phyloP scores from a whole-genome alignment of 2,888 invertebrate genomes.

The Athalia rosae region DNA sequence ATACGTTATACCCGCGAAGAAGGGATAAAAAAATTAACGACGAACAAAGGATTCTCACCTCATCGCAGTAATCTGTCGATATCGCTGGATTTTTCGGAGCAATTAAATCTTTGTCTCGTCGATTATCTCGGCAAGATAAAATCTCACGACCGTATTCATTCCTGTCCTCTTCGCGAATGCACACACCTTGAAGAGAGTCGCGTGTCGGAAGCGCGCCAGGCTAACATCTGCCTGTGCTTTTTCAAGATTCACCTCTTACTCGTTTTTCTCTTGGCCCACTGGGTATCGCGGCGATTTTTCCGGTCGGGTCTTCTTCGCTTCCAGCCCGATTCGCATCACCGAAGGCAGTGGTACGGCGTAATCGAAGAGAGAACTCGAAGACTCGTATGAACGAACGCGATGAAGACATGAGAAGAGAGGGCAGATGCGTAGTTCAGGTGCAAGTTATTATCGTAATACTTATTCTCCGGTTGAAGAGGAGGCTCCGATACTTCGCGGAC shows the following conservation, averaged over 20 bases:
- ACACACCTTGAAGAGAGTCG: neutral
- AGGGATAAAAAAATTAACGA: too few relatives aligned
- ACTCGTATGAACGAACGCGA: too few relatives aligned
- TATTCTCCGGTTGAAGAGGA: neutral
- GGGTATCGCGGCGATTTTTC: slow-evolving; percentile 24
- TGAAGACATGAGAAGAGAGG: neutral
- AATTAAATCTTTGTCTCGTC: too few relatives aligned
- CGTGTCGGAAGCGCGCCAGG: slow-evolving; percentile 11
- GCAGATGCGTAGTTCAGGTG: slow-evolving; percentile 21
- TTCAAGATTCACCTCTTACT: neutral
- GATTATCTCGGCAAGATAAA: too few relatives aligned
- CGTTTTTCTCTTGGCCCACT: neutral
- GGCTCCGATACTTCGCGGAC: neutral
- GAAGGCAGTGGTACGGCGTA: too few relatives aligned
- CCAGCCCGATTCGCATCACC: neutral
- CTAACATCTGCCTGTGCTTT: slow-evolving; percentile 29
- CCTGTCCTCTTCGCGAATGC: too few relatives aligned
- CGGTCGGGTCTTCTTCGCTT: slow-evolving; percentile 15
- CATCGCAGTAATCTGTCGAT: too few relatives aligned
- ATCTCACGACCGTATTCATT: neutral
- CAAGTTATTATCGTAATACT: neutral
- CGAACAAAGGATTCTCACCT: too few relatives aligned
- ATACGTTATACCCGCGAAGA: too few relatives aligned
- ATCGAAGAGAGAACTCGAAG: too few relatives aligned
- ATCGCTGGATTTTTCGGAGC: too few relatives aligned